phyloP scores from a whole-genome alignment of 2,113 vertebrate genomes.

The Crotalus tigris region DNA sequence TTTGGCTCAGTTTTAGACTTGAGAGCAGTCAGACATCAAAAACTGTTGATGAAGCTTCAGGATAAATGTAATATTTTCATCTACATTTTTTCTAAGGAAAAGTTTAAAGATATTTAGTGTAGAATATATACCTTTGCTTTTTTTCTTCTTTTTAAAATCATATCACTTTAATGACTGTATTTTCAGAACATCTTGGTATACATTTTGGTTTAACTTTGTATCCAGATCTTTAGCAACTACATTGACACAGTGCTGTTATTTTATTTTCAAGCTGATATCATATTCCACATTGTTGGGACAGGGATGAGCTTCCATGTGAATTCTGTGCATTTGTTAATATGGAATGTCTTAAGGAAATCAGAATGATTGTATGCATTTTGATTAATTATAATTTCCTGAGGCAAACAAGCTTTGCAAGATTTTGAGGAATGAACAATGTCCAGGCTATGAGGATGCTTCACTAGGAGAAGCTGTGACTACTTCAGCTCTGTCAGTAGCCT shows the following conservation, averaged over 20 bases:
- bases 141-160: background rate
- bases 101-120: background rate
- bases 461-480: background rate
- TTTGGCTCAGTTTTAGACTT: constrained; percentile 5
- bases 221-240: background rate
- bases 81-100: background rate
- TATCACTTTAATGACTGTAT: background rate
- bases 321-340: background rate
- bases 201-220: background rate
- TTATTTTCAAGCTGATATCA: background rate
- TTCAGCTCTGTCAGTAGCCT: background rate
- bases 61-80: constrained; percentile 14
- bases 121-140: background rate
- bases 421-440: background rate
- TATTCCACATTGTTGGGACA: background rate
- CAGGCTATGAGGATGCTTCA: background rate
- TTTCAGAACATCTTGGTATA: background rate
- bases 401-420: background rate
- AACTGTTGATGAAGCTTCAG: background rate
- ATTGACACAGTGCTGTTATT: background rate
- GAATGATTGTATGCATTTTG: background rate
- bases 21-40: constrained; percentile 12
- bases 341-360: background rate
- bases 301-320: background rate
- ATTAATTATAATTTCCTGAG: background rate